Conservation (phyloP, 2,797 vertebrate genomes). For the Centroberyx gerrardi region DNA sequence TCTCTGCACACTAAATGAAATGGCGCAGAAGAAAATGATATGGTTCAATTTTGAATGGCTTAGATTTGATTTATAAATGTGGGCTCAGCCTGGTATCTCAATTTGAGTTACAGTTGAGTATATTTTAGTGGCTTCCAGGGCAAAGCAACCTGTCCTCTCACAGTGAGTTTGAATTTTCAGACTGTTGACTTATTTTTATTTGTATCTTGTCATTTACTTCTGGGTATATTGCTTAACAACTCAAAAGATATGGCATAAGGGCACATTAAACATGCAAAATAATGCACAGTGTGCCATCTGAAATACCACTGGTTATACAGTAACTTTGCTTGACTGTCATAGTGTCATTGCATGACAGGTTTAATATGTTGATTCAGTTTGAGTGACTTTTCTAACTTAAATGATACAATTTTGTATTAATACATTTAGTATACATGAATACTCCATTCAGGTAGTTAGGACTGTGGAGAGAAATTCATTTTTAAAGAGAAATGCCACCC, state of each 20-base stretch:
- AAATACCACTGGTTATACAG: neutral
- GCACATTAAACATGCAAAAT: neutral
- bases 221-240: neutral
- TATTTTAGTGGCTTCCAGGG: slow-evolving; percentile 41
- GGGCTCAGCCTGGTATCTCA: slow-evolving; percentile 27
- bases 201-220: slow-evolving; percentile 10
- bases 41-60: slow-evolving; percentile 36
- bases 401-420: no score
- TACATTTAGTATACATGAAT: no score
- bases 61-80: slow-evolving; percentile 48
- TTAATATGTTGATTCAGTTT: no score
- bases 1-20: slow-evolving; percentile 28
- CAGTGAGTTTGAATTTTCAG: slow-evolving; percentile 29
- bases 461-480: slow-evolving; percentile 31
- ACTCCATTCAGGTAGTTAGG: no score
- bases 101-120: slow-evolving; percentile 30
- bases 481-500: slow-evolving; percentile 43
- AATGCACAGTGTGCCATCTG: neutral
- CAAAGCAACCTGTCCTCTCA: slow-evolving; percentile 5
- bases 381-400: no score
- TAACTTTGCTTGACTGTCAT: neutral
- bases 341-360: no score
- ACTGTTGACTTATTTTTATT: neutral
- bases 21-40: neutral
- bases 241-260: neutral